These are phyloP conservation scores for Melinaea menophilus DNA, from an alignment of 2,888 invertebrate species.

Conservation along the genomic window DNA sequence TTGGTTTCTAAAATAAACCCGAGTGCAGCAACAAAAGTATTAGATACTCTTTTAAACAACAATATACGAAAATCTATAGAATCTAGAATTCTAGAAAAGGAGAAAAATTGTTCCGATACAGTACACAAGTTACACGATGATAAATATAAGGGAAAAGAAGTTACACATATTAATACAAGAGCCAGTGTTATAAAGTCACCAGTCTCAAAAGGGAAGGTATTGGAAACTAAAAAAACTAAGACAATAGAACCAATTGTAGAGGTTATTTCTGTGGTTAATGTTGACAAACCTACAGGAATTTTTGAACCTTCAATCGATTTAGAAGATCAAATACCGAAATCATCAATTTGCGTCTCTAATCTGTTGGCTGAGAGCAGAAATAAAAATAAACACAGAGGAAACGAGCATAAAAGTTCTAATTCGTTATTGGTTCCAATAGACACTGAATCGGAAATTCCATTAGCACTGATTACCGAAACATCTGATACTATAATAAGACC, in stretches of 20 bases:
- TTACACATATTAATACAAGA: conserved; percentile 64
- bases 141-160: conserved; percentile 58
- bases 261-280: conserved; percentile 58
- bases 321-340: conserved; percentile 81
- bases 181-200: conserved; percentile 79
- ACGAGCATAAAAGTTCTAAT: conserved; percentile 46
- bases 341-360: conserved; percentile 72
- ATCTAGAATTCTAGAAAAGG: conserved; percentile 70
- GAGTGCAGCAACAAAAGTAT: conserved; percentile 72
- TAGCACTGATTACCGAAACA: conserved; percentile 63
- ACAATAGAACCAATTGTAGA: conserved; percentile 46
- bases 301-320: conserved; percentile 84
- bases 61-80: conserved; percentile 74
- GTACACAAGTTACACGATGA: conserved; percentile 51
- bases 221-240: conserved; percentile 69
- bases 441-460: conserved; percentile 65
- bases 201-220: conserved; percentile 69
- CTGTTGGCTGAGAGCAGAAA: conserved; percentile 58
- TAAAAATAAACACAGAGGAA: conserved; percentile 53
- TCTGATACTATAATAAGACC: conserved; percentile 62
- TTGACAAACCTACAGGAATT: conserved; percentile 81
- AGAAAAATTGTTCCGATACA: conserved; percentile 51
- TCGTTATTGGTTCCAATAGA: conserved; percentile 56
- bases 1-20: conserved; percentile 80
- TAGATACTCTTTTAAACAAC: conserved; percentile 71